Evolutionary conservation across 64 coral and sea anemone genomes (phyloP).

Genomic region (Platygyra sinensis): DNA sequence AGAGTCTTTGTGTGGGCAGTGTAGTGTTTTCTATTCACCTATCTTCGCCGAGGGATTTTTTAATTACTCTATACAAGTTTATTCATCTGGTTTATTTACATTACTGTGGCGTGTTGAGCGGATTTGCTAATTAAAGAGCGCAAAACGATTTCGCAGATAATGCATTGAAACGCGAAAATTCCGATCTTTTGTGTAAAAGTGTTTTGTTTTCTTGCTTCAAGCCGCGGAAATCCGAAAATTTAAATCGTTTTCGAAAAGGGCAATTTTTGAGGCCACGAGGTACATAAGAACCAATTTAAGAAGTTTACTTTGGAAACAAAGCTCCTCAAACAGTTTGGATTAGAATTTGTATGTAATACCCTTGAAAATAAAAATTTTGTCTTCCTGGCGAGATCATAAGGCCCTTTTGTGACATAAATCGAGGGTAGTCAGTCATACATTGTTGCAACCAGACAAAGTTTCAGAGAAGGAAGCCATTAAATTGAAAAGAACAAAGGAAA

Average conservation of each 20-base stretch:
- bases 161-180: slow-evolving; percentile 7
- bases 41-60: background rate
- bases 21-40: background rate
- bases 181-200: background rate
- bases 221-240: background rate
- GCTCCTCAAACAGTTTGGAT: background rate
- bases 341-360: background rate
- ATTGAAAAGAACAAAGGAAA: too few species aligned
- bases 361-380: background rate
- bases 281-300: background rate
- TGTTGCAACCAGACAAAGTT: background rate
- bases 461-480: background rate
- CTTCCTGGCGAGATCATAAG: background rate
- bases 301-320: slow-evolving; percentile 9
- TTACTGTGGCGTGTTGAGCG: background rate
- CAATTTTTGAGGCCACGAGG: background rate
- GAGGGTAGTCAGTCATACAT: background rate
- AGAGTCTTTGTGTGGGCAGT: background rate
- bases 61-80: background rate
- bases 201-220: background rate
- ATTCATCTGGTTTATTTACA: background rate
- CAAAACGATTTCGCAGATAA: background rate
- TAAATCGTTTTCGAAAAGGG: background rate
- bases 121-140: background rate
- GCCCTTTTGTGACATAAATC: background rate